Evolutionary conservation across 2,888 invertebrate genomes (phyloP).

Genomic region (Silvanus unidentatus): DNA sequence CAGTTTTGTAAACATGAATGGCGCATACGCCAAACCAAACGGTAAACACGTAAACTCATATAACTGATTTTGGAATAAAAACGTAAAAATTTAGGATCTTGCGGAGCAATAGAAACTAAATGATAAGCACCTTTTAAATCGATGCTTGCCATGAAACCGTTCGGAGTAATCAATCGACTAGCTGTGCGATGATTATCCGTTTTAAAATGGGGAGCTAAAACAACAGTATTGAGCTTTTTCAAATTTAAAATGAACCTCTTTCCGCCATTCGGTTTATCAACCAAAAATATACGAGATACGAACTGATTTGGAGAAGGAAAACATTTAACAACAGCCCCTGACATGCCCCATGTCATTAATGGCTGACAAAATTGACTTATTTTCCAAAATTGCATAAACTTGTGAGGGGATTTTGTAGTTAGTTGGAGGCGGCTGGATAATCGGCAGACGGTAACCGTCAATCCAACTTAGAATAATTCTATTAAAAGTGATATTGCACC

Average conservation of each 20-base stretch:
- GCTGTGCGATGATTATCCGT: conserved; percentile 24
- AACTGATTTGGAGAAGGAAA: conserved; percentile 4
- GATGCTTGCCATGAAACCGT: conserved; percentile 10
- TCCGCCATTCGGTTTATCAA: conserved; percentile 12
- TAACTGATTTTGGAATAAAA: conserved; percentile 18
- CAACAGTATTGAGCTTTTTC: conserved; percentile 21
- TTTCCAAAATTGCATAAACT: background rate
- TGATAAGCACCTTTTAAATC: conserved; percentile 22
- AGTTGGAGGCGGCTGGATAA: background rate
- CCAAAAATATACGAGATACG: conserved; percentile 9
- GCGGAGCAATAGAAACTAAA: conserved; percentile 18
- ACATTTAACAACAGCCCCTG: conserved; percentile 5
- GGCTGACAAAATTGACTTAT: background rate
- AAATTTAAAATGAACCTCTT: conserved; percentile 20
- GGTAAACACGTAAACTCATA: conserved; percentile 27
- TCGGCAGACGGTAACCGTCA: conserved; percentile 3
- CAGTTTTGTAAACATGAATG: conserved; percentile 29
- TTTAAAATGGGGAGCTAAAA: conserved; percentile 26
- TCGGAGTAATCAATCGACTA: conserved; percentile 14
- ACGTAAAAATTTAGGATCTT: conserved; percentile 21
- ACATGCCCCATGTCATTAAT: background rate
- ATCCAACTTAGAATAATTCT: background rate
- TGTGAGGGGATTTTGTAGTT: background rate
- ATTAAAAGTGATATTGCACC: background rate
- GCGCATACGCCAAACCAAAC: conserved; percentile 24